Evolutionary conservation across 2,888 invertebrate species (phyloP), one percentile per base, ranked within the genome.

Genomic region (Apocheima hispidaria): DNA sequence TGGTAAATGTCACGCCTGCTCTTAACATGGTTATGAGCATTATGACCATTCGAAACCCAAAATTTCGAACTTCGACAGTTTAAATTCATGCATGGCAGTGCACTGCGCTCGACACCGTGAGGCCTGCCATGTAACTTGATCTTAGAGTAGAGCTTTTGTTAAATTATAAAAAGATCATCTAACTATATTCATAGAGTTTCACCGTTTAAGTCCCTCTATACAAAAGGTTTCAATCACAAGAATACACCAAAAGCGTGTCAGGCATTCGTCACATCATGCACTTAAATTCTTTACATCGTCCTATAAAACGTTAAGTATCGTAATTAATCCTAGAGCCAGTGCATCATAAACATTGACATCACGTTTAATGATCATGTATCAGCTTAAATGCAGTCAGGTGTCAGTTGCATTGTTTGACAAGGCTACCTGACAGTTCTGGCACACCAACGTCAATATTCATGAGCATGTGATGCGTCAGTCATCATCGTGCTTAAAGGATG

Each of bases 341-440:
- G 9, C 46, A 30, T 28, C 28, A 28, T 20, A n/a, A n/a, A 16
- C 21, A 46, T 33, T 12, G 12, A 33, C 35, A 50, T 38, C 26
- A 50, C n/a, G 50, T 50, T 50, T 14, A 26, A 51, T 38, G 38
- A 51, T 51, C 51, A 26, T 26, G 10, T 51, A 51, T 26, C 51
- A 26, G 16, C 33, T 49, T 38, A 54, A 44, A 55, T 16, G 56
- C 56, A 14, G 55, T 46, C 48, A 55, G 28, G 51, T 51, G 40
- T 40, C 38, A 26, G 26, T 51, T 28, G 40, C 23, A 51, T 40
- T 26, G 40, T 40, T 7, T 30, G 55, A 48, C 56, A 49, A 41
- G 49, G 48, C 16, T 21, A n/a, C 10, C 28, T 49, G 41, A 21
- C 41, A 41, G 40, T 41, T 55, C 30, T 46, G 55, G 48, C 48